Base-by-base conservation (phyloP, 1,140 invertebrate genomes). In the Paralvinella palmiformis region DNA sequence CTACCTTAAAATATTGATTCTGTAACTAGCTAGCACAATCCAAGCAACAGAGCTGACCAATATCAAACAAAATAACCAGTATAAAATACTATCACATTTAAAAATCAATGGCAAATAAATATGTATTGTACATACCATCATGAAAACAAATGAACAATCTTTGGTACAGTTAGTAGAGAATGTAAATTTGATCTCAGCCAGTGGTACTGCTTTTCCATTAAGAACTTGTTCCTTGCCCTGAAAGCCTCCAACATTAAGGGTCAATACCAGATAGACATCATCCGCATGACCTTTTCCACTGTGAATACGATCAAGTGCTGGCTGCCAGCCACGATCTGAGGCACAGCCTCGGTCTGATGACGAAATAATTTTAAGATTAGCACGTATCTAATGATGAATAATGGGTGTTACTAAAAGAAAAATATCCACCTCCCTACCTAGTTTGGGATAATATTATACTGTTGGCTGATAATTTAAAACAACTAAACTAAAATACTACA, bases 71-170 rank as follows among this genome's bases (percentile, higher is more conserved):
- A n/a, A n/a, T n/a, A n/a, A n/a, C n/a, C n/a, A n/a, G n/a, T n/a
- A n/a, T n/a, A n/a, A n/a, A n/a, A n/a, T n/a, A n/a, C n/a, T n/a
- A n/a, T n/a, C n/a, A n/a, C n/a, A n/a, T n/a, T n/a, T n/a, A n/a
- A n/a, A n/a, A n/a, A n/a, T n/a, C n/a, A n/a, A n/a, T n/a, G n/a
- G n/a, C n/a, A n/a, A n/a, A n/a, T n/a, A 58, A 45, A 50, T 37
- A 62, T 53, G 17, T n/a, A 32, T 17, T 48, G 10, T 32, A 68
- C 69, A 68, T 69, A 85, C 84, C 72, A 83, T 78, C 77, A 85
- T 80, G 57, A 85, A 84, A n/a, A 81, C 69, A 62, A 85, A 78
- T 64, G 81, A 77, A 70, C 85, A 85, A 33, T 80, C 72, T 10
- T 68, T 71, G 1, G 70, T 64, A 71, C 85, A 85, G n/a, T 75